Conservation (phyloP, 2,797 vertebrate genomes). For the Simalia tracyae region DNA sequence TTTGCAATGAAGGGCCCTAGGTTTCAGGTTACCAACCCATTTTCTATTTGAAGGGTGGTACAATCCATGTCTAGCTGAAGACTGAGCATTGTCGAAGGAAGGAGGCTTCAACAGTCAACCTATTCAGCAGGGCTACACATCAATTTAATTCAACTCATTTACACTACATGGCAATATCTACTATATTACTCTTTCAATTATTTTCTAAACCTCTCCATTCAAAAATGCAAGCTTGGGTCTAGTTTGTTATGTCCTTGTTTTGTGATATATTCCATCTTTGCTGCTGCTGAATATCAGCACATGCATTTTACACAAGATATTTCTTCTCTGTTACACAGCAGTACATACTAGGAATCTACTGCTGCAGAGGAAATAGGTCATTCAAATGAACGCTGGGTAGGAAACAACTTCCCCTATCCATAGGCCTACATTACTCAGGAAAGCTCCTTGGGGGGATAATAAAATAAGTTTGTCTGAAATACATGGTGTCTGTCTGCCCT, state of each 20-base stretch:
- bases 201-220: background rate
- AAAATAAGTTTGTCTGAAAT: conserved; percentile 10
- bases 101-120: background rate
- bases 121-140: background rate
- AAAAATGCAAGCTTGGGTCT: background rate
- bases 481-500: conserved; percentile 41
- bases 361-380: conserved; percentile 48
- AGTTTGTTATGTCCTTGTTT: background rate
- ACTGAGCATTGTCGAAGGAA: background rate
- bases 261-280: background rate
- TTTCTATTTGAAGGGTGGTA: background rate
- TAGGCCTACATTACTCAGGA: conserved; percentile 39
- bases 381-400: conserved; percentile 39
- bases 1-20: background rate
- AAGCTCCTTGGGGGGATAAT: conserved; percentile 26
- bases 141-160: background rate
- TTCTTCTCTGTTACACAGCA: conserved; percentile 45
- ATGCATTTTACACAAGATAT: background rate
- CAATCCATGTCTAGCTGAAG: background rate
- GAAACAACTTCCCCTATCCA: conserved; percentile 39
- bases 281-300: background rate
- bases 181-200: background rate
- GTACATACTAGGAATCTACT: conserved; percentile 34
- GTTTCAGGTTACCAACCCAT: background rate
- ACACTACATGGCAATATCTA: background rate